These are phyloP conservation scores for Scelioninae gen. 1 DNA, from an alignment of 2,888 invertebrate species.

Conservation along the genomic window DNA sequence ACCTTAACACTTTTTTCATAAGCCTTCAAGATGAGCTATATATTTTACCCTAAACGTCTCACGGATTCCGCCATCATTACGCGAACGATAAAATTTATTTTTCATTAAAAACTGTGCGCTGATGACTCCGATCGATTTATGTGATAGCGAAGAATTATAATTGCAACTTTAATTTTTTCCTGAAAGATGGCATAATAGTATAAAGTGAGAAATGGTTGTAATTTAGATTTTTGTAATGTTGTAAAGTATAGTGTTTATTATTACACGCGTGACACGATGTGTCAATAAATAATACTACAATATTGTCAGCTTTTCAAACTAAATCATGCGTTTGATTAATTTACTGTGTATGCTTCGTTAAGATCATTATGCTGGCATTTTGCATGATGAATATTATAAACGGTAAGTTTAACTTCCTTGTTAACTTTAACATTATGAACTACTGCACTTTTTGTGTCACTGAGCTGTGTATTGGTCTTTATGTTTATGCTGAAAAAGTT, in stretches of 20 bases:
- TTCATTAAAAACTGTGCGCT: conserved; percentile 21
- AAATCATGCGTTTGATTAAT: conserved; percentile 40
- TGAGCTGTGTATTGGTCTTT: too few species aligned
- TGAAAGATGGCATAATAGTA: conserved; percentile 24
- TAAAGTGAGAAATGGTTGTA: conserved; percentile 5
- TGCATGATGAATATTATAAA: conserved; percentile 31
- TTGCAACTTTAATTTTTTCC: conserved; percentile 30
- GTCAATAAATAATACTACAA: conserved; percentile 53
- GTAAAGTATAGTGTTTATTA: conserved; percentile 52
- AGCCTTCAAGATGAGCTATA: conserved; percentile 62
- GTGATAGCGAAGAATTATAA: conserved; percentile 11
- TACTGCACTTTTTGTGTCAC: background rate
- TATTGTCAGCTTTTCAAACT: conserved; percentile 47
- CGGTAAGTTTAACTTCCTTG: conserved; percentile 10
- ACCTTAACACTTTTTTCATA: conserved; percentile 67
- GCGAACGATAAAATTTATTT: conserved; percentile 31
- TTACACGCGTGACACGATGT: conserved; percentile 29
- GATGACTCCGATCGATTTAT: conserved; percentile 31
- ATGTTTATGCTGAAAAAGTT: too few species aligned
- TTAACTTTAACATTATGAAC: background rate
- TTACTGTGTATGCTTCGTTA: conserved; percentile 26
- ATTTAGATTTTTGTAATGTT: conserved; percentile 18
- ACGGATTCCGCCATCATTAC: conserved; percentile 44
- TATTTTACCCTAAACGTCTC: conserved; percentile 52
- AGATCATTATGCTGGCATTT: conserved; percentile 26